These are phyloP conservation scores for Diarsia brunnea DNA, from an alignment of 2,888 invertebrate genomes.

Conservation along the genomic window DNA sequence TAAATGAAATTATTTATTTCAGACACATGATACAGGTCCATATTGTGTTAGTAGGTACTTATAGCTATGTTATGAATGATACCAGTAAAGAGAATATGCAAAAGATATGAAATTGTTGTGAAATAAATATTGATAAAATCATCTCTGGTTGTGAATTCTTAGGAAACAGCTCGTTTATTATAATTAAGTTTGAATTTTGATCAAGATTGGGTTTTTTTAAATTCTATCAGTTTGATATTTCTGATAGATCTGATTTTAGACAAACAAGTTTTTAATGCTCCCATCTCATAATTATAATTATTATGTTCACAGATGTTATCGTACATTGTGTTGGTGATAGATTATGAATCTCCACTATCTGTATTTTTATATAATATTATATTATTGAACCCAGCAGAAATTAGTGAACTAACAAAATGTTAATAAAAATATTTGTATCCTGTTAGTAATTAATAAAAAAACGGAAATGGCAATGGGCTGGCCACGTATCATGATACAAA, in stretches of 20 bases:
- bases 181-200: background rate
- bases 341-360: background rate
- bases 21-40: no score
- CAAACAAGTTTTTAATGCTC: no score
- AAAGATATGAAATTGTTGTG: background rate
- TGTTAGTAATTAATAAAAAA: no score
- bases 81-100: background rate
- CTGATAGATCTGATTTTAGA: constrained; percentile 11
- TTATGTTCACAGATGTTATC: background rate
- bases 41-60: no score
- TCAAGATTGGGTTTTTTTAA: background rate
- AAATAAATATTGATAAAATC: background rate
- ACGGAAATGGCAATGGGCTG: no score
- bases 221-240: background rate
- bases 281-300: no score
- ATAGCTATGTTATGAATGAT: background rate
- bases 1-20: no score
- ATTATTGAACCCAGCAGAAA: background rate
- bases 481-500: no score
- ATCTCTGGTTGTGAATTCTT: background rate
- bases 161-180: background rate
- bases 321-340: background rate
- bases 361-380: background rate
- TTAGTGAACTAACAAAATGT: background rate
- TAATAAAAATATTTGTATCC: constrained; percentile 6